phyloP scores from a whole-genome alignment of 92 coral and sea anemone genomes.

The Montipora capitata region DNA sequence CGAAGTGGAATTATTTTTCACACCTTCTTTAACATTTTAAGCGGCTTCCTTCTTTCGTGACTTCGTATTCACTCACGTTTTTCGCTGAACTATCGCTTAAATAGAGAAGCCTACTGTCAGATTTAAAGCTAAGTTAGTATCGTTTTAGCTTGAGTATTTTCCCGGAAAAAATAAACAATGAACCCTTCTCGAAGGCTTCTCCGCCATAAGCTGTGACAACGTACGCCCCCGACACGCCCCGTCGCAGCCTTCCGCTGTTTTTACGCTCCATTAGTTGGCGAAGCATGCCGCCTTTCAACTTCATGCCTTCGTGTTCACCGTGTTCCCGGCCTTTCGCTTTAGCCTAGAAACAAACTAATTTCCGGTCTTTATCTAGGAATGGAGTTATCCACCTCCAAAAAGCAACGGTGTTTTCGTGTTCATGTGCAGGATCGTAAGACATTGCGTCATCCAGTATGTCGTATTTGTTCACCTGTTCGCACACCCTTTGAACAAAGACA shows the following conservation, averaged over 20 bases:
- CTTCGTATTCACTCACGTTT: neutral
- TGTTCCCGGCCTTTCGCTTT: slow-evolving; percentile 5
- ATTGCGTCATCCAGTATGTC: neutral
- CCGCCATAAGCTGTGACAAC: neutral
- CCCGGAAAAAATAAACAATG: neutral
- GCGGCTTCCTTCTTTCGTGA: neutral
- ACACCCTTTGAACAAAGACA: neutral
- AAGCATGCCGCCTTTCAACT: neutral
- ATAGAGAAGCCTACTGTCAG: neutral
- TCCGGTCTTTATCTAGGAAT: neutral
- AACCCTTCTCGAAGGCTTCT: neutral
- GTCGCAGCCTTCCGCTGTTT: neutral
- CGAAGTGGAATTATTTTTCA: too few relatives aligned
- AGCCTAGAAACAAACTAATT: neutral
- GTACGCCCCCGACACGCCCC: slow-evolving; percentile 27
- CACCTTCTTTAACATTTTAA: too few relatives aligned
- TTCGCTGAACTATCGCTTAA: neutral
- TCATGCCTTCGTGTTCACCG: neutral
- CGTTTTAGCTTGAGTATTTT: neutral
- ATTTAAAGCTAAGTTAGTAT: neutral
- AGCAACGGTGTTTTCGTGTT: neutral
- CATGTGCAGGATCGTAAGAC: neutral
- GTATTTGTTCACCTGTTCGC: neutral
- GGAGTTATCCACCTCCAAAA: slow-evolving; percentile 6
- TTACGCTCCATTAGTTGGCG: neutral